A percentile compares a stretch with the other conserved stretches of the same genome.
These are phyloP conservation scores for Perizoma flavofasciatum DNA, from an alignment of 2,888 invertebrate species.

Conservation along the genomic window DNA sequence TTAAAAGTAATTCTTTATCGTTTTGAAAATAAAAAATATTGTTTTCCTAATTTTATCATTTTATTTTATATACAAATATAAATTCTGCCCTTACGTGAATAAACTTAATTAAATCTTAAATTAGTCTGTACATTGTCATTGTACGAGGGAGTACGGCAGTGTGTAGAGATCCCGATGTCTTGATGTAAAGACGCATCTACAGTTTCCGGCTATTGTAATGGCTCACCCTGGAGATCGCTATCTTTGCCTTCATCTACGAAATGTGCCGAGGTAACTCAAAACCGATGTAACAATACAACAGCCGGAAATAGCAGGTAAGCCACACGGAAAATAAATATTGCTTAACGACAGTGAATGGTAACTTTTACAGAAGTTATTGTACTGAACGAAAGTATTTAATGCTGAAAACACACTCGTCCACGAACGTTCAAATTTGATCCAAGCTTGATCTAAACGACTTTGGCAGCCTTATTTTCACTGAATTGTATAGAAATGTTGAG, in stretches of 20 bases:
- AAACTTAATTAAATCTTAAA: slow-evolving; percentile 74
- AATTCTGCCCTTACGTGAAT: slow-evolving; percentile 71
- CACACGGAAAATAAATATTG: slow-evolving; percentile 29
- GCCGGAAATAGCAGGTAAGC: slow-evolving; percentile 3
- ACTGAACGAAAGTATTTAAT: slow-evolving; percentile 7
- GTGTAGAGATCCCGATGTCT: slow-evolving; percentile 54
- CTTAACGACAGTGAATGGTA: slow-evolving; percentile 14
- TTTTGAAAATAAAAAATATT: slow-evolving; percentile 38
- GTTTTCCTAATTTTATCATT: slow-evolving; percentile 49
- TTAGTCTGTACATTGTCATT: slow-evolving; percentile 65
- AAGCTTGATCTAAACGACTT: background rate
- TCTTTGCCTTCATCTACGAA: too few species aligned
- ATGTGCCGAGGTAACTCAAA: background rate
- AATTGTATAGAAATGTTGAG: too few species aligned
- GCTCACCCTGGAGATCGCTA: background rate
- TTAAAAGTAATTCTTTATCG: background rate
- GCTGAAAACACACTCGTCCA: slow-evolving; percentile 5
- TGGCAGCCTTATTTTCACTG: background rate
- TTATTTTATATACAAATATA: slow-evolving; percentile 80
- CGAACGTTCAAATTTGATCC: too few species aligned
- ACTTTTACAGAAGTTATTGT: slow-evolving; percentile 13
- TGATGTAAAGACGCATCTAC: slow-evolving; percentile 11
- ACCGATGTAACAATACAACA: background rate
- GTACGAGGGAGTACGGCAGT: slow-evolving; percentile 70
- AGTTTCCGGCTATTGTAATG: slow-evolving; percentile 10